Evolutionary conservation across 2,113 vertebrate genomes (phyloP).

Genomic region (Oryzias curvinotus): DNA sequence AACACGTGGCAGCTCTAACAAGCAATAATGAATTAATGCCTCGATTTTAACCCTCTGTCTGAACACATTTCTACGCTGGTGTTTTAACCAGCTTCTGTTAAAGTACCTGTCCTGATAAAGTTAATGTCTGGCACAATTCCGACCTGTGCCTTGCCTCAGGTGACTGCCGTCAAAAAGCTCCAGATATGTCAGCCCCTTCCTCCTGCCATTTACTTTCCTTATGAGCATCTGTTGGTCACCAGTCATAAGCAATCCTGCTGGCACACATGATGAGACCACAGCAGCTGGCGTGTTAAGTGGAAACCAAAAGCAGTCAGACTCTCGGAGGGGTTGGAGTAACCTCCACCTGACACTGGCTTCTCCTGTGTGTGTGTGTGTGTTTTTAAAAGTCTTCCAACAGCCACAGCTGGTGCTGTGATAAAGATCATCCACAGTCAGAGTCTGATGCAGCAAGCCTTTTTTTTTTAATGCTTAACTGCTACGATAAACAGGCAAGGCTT

Average conservation of each 20-base stretch:
- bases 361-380: conserved; percentile 18
- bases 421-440: conserved; percentile 1
- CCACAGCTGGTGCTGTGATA: conserved; percentile 24
- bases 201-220: conserved; percentile 41
- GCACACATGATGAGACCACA: conserved; percentile 24
- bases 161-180: conserved; percentile 33
- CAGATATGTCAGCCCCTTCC: conserved; percentile 22
- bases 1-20: conserved; percentile 51
- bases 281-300: conserved; percentile 53
- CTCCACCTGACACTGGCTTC: conserved; percentile 37
- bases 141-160: conserved; percentile 32
- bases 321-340: conserved; percentile 14
- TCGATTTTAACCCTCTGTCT: conserved; percentile 56
- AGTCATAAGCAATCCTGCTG: conserved; percentile 10
- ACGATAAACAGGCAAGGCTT: too few species aligned
- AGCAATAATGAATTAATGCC: conserved; percentile 49
- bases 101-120: conserved; percentile 51
- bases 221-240: conserved; percentile 54
- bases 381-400: conserved; percentile 10
- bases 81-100: conserved; percentile 43
- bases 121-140: conserved; percentile 47
- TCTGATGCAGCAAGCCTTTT: too few species aligned
- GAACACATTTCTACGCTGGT: conserved; percentile 57
- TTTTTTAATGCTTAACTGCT: too few species aligned
- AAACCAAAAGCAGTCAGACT: conserved; percentile 24